Percentiles rank a stretch among this genome's conserved stretches.
Conservation (phyloP, 1,140 invertebrate genomes). For the Anthonomus grandis region DNA sequence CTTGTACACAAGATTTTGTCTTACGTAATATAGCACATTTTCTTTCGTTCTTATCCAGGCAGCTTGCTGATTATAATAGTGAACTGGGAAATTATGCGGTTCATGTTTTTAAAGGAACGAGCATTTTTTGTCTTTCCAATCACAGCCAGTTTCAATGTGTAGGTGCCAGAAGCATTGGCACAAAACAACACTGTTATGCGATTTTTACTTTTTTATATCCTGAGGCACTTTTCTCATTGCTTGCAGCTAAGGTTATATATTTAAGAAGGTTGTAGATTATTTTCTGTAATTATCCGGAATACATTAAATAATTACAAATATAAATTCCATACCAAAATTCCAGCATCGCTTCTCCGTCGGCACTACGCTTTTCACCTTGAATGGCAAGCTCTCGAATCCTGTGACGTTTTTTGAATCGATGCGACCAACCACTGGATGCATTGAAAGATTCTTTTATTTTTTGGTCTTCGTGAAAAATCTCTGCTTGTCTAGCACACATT, state of each 20-base stretch:
- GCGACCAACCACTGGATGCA: slow-evolving; percentile 24
- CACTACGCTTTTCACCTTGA: slow-evolving; percentile 24
- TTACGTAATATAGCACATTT: too few species aligned
- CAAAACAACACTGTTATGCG: too few species aligned
- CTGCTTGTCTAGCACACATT: slow-evolving; percentile 23
- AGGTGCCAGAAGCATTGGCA: too few species aligned
- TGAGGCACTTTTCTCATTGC: neutral
- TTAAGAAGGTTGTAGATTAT: slow-evolving; percentile 18
- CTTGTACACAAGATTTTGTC: too few species aligned
- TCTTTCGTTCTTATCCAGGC: slow-evolving; percentile 6
- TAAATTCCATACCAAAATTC: slow-evolving; percentile 30
- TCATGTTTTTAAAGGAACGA: slow-evolving; percentile 16
- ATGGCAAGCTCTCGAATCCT: slow-evolving; percentile 19
- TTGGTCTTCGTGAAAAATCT: slow-evolving; percentile 21
- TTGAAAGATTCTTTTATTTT: slow-evolving; percentile 17
- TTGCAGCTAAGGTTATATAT: slow-evolving; percentile 10
- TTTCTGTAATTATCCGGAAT: slow-evolving; percentile 22
- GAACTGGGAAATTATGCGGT: slow-evolving; percentile 11
- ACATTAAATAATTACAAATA: too few species aligned
- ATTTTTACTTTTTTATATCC: too few species aligned
- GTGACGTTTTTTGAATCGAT: too few species aligned
- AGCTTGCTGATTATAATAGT: slow-evolving; percentile 12
- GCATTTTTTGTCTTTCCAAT: slow-evolving; percentile 14
- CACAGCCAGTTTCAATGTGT: slow-evolving; percentile 10
- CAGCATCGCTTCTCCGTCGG: slow-evolving; percentile 23